A percentile compares a stretch with the other conserved stretches of the same genome.
phyloP scores from a whole-genome alignment of 2,888 invertebrate genomes.

The Lymantria monacha region DNA sequence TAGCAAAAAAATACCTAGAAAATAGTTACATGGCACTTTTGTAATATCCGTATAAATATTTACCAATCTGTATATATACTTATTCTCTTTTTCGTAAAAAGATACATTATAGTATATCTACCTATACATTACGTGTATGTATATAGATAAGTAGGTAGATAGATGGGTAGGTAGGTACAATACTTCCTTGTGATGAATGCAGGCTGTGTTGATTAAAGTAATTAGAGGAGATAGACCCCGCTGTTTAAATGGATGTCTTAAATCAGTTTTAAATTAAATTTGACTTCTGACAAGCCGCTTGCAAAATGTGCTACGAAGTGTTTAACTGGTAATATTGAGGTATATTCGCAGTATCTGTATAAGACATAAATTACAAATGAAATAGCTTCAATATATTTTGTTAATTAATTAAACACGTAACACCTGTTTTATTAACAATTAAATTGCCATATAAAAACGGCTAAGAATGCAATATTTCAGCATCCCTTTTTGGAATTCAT shows the following conservation, averaged over 20 bases:
- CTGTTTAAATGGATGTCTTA: conserved; percentile 18
- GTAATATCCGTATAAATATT: too few relatives aligned
- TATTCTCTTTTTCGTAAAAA: background rate
- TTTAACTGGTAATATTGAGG: background rate
- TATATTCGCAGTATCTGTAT: background rate
- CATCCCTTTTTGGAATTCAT: too few relatives aligned
- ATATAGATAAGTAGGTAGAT: too few relatives aligned
- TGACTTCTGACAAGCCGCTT: conserved; percentile 3
- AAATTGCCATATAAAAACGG: too few relatives aligned
- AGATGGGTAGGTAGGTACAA: background rate
- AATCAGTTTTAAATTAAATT: conserved; percentile 28
- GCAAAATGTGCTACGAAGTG: background rate
- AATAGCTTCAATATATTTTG: background rate
- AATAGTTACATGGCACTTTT: too few relatives aligned
- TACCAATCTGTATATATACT: too few relatives aligned
- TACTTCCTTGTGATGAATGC: conserved; percentile 23
- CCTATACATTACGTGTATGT: background rate
- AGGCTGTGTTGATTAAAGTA: conserved; percentile 35
- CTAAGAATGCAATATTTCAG: too few relatives aligned
- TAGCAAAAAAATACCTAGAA: too few relatives aligned
- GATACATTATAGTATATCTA: background rate
- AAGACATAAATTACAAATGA: background rate
- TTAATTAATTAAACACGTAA: too few relatives aligned
- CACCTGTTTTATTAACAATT: too few relatives aligned
- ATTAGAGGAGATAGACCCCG: conserved; percentile 27